Base-by-base conservation (phyloP, 53 echinoderm and acorn worm genomes). In the Actinopyga echinites region DNA sequence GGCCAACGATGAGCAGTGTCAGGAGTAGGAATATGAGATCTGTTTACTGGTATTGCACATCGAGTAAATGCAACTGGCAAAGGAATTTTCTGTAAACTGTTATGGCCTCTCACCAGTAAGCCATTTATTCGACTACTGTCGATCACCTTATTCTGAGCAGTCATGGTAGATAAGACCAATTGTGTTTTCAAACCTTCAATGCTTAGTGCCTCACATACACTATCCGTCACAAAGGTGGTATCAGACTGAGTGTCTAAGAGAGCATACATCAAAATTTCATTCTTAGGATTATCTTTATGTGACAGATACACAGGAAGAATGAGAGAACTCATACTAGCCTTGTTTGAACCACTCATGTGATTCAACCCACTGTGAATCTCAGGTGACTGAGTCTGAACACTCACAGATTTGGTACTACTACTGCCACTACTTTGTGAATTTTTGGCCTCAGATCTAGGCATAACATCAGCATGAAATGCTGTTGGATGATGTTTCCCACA, bases 191-290 rank as follows among this genome's bases (percentile, higher is more conserved):
- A 10, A 30, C 68, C 35, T 68, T 22, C 13, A 20, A 43, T 1
- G 26, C 74, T 45, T 21, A 74, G 25, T 49, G 52, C 1, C 7
- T 74, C 22, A 23, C 74, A 74, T 42, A 74, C 49, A 9, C 37
- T 30, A 2, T 74, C 74, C 23, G 49, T 74, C 4, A 44, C 49
- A n/a, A n/a, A n/a, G n/a, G n/a, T n/a, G 17, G 21, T 74, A 29
- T 74, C 74, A 22, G 74, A 74, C 42, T 74, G 74, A 43, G 74
- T 74, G 49, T 74, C 74, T 23, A 74, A 25, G 8, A 74, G 5
- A 38, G 49, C 74, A 74, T 43, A 45, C 3, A 43, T 15, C 22
- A 45, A 44, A 15, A 44, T 3, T 25, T 74, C 74, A 40, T 49
- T 43, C 1, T 49, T 12, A 9, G 74, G 49, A 1, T 42, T 42